Percentiles rank a stretch among this genome's conserved stretches.
Evolutionary conservation across 1,140 invertebrate genomes (phyloP).

Genomic region (Pseudomyrmex pallidus): DNA sequence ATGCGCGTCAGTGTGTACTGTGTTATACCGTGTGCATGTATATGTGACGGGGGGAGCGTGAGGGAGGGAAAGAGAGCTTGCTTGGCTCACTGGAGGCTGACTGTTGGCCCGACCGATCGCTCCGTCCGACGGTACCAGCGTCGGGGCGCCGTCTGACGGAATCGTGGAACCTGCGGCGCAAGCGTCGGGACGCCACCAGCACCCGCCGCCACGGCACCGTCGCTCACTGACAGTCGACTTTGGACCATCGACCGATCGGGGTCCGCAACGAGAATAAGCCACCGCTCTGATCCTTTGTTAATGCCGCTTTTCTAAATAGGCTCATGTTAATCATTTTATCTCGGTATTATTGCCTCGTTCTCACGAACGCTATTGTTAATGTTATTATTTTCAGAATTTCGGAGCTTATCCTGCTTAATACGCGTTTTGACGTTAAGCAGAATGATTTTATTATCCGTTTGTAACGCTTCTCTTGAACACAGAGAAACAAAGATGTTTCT

Average conservation of each 20-base stretch:
- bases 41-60: slow-evolving; percentile 51
- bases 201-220: slow-evolving; percentile 40
- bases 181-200: slow-evolving; percentile 75
- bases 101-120: slow-evolving; percentile 77
- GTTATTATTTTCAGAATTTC: neutral
- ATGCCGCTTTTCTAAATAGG: neutral
- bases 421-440: too few species aligned
- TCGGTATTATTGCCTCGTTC: neutral
- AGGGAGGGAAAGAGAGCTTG: slow-evolving; percentile 71
- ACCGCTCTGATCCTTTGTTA: neutral
- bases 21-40: slow-evolving; percentile 51
- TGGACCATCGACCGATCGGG: slow-evolving; percentile 79
- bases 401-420: neutral
- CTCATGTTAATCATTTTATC: neutral
- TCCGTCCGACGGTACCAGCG: slow-evolving; percentile 80
- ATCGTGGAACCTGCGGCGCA: slow-evolving; percentile 75
- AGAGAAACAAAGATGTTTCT: too few species aligned
- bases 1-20: neutral
- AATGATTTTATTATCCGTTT: too few species aligned
- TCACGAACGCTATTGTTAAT: neutral
- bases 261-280: slow-evolving; percentile 16
- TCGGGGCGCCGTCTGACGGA: slow-evolving; percentile 80
- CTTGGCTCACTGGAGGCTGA: slow-evolving; percentile 79
- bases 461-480: too few species aligned
- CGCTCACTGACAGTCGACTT: slow-evolving; percentile 78